Evolutionary conservation across 2,888 invertebrate genomes (phyloP).

Genomic region (Ochropleura leucogaster): DNA sequence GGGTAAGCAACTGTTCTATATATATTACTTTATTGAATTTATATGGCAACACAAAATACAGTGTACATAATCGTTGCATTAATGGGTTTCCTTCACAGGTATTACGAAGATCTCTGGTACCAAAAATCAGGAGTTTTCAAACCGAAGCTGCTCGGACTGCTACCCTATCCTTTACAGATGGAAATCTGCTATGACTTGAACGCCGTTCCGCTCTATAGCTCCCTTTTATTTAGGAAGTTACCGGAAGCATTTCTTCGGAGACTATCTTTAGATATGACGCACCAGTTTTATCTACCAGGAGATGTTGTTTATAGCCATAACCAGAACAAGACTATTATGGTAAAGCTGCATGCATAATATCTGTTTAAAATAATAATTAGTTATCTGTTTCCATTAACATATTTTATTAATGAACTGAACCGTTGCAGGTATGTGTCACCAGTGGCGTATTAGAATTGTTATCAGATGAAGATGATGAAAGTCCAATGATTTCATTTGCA

Average conservation of each 20-base stretch:
- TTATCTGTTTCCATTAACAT: slow-evolving; percentile 22
- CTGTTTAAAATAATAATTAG: slow-evolving; percentile 53
- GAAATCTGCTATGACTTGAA: slow-evolving; percentile 89
- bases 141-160: slow-evolving; percentile 80
- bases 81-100: slow-evolving; percentile 71
- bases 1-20: slow-evolving; percentile 70
- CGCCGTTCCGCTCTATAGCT: slow-evolving; percentile 87
- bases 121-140: slow-evolving; percentile 88
- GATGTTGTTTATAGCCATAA: slow-evolving; percentile 88
- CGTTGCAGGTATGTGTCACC: slow-evolving; percentile 85
- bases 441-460: slow-evolving; percentile 87
- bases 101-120: slow-evolving; percentile 89
- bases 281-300: slow-evolving; percentile 89
- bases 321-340: slow-evolving; percentile 89
- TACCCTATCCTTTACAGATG: slow-evolving; percentile 88
- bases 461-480: slow-evolving; percentile 89
- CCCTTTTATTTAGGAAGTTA: slow-evolving; percentile 87
- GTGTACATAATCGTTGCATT: neutral
- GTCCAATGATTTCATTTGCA: slow-evolving; percentile 88
- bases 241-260: slow-evolving; percentile 89
- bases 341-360: slow-evolving; percentile 66
- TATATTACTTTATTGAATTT: neutral
- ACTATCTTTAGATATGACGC: slow-evolving; percentile 87
- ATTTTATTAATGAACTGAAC: slow-evolving; percentile 16
- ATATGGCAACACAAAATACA: neutral